A percentile compares a stretch with the other conserved stretches of the same genome.
Conservation (phyloP, 30 jellyfish, hydroid and myxozoan species). For the Cassiopea andromeda region DNA sequence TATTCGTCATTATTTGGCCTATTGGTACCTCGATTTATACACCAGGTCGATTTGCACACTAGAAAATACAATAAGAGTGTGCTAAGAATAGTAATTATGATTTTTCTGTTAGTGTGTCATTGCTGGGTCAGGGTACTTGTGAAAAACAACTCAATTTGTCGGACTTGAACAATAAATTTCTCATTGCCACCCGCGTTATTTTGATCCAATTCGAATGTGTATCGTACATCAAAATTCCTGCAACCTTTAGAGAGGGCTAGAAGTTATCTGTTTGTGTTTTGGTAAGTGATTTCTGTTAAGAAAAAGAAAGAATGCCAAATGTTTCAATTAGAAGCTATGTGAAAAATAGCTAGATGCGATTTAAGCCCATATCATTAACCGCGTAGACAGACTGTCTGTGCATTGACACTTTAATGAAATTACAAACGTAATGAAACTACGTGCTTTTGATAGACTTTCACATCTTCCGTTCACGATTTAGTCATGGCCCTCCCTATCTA, state of each 20-base stretch:
- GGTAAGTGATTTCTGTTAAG: slow-evolving; percentile 28
- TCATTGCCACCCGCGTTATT: background rate
- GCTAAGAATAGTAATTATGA: too few species aligned
- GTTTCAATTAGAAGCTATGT: slow-evolving; percentile 70
- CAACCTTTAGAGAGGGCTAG: background rate
- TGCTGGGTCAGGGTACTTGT: background rate
- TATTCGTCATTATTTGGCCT: too few species aligned
- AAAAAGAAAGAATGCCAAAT: slow-evolving; percentile 63
- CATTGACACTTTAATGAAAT: slow-evolving; percentile 53
- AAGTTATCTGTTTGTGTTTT: slow-evolving; percentile 25
- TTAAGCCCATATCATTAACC: slow-evolving; percentile 69
- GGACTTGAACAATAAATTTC: background rate
- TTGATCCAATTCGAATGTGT: background rate
- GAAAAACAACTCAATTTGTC: background rate
- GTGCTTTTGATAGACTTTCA: slow-evolving; percentile 50
- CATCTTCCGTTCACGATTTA: slow-evolving; percentile 67
- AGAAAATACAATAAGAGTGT: too few species aligned
- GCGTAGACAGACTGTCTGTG: slow-evolving; percentile 75
- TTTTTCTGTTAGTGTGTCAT: background rate
- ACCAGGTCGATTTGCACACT: too few species aligned
- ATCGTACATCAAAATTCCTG: slow-evolving; percentile 20
- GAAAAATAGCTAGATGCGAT: slow-evolving; percentile 34
- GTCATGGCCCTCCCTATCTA: slow-evolving; percentile 52
- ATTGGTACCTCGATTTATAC: too few species aligned
- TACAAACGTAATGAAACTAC: slow-evolving; percentile 44